Conservation (phyloP, 2,888 invertebrate species). For the Oscheius sp. region DNA sequence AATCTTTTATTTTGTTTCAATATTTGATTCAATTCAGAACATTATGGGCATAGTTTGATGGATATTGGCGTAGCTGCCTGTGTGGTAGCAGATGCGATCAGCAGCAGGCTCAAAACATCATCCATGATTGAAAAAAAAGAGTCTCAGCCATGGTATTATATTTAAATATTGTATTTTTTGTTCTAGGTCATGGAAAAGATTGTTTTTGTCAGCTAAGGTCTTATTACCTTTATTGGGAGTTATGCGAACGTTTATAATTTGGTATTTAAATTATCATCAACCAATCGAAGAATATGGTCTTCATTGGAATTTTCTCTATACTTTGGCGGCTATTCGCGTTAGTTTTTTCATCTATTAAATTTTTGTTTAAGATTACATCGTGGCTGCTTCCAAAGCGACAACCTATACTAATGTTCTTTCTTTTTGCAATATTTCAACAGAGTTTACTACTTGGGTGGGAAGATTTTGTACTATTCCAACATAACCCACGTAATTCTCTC, state of each 20-base stretch:
- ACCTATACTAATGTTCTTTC: conserved; percentile 30
- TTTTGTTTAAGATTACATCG: conserved; percentile 34
- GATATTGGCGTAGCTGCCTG: conserved; percentile 92
- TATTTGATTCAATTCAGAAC: conserved; percentile 28
- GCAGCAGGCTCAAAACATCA: conserved; percentile 35
- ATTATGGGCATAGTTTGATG: conserved; percentile 78
- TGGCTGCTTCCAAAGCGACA: conserved; percentile 37
- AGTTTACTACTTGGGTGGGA: conserved; percentile 30
- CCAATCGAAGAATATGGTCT: conserved; percentile 92
- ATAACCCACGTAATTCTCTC: conserved; percentile 70
- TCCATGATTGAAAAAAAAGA: conserved; percentile 32
- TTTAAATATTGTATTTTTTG: neutral
- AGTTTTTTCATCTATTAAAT: neutral
- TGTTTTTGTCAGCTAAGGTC: conserved; percentile 46
- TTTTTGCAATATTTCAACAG: conserved; percentile 20
- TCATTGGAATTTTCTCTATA: conserved; percentile 98
- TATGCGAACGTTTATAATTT: conserved; percentile 71
- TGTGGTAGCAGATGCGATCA: conserved; percentile 80
- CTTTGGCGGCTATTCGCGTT: conserved; percentile 77
- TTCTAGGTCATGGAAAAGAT: conserved; percentile 34
- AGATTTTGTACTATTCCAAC: conserved; percentile 47
- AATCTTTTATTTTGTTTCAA: neutral
- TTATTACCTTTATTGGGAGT: conserved; percentile 73
- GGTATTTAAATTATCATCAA: conserved; percentile 82
- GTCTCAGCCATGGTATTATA: neutral